Conservation (phyloP, 2,888 invertebrate genomes). For the Lasioglossum lativentre region DNA sequence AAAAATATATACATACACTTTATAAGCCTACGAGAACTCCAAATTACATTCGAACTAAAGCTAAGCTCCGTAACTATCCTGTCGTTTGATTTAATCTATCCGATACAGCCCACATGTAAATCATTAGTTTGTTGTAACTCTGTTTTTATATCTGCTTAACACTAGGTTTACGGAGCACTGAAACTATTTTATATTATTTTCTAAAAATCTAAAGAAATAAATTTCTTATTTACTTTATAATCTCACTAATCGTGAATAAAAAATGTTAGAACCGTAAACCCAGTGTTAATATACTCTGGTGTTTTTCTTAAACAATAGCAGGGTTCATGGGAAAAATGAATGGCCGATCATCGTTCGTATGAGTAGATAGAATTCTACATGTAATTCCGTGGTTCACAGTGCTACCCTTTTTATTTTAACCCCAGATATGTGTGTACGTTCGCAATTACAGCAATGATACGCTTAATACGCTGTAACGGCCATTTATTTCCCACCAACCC, state of each 20-base stretch:
- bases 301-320: background rate
- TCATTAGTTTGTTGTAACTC: constrained; percentile 2
- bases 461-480: background rate
- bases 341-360: background rate
- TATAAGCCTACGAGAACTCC: background rate
- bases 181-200: no score
- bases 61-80: background rate
- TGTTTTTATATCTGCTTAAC: constrained; percentile 20
- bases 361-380: background rate
- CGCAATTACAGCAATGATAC: background rate
- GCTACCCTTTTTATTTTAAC: background rate
- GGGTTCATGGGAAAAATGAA: background rate
- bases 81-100: background rate
- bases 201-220: no score
- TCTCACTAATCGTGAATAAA: no score
- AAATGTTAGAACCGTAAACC: background rate
- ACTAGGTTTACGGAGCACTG: no score
- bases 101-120: background rate
- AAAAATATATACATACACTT: constrained; percentile 14
- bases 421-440: no score
- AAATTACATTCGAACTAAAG: constrained; percentile 8
- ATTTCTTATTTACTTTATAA: no score
- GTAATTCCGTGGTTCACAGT: background rate
- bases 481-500: constrained; percentile 11
- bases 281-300: background rate